phyloP scores from a whole-genome alignment of 2,888 invertebrate genomes.

The Ophion slaviceki region DNA sequence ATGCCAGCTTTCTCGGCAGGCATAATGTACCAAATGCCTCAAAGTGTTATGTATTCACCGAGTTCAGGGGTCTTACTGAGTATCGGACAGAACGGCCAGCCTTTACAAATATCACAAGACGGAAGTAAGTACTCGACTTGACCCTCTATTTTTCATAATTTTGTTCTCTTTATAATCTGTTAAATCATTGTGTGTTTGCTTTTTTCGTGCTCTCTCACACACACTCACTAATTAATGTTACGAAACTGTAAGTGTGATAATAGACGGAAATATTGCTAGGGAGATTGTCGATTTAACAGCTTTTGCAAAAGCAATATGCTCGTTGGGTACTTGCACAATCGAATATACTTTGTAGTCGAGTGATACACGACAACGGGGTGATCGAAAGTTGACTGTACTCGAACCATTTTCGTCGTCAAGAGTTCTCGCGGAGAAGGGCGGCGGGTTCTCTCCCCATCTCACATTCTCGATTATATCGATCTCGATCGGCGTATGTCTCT shows the following conservation, averaged over 20 bases:
- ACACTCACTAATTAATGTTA: slow-evolving; percentile 10
- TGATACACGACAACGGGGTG: slow-evolving; percentile 45
- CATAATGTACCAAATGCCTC: slow-evolving; percentile 82
- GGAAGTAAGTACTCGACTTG: slow-evolving; percentile 73
- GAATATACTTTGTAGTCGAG: slow-evolving; percentile 61
- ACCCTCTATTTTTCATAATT: not conserved
- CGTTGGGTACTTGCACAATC: slow-evolving; percentile 58
- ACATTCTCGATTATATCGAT: slow-evolving; percentile 62
- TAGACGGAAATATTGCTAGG: not conserved
- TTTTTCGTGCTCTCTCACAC: not conserved
- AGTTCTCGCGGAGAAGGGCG: slow-evolving; percentile 19
- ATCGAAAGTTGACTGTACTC: slow-evolving; percentile 65
- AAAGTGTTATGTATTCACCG: slow-evolving; percentile 81
- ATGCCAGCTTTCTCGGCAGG: slow-evolving; percentile 76
- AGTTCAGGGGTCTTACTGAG: slow-evolving; percentile 80
- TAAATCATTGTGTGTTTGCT: too few species aligned
- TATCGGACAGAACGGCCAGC: slow-evolving; percentile 81
- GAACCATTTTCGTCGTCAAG: slow-evolving; percentile 61
- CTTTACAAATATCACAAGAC: slow-evolving; percentile 81
- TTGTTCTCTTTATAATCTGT: not conserved
- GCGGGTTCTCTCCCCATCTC: slow-evolving; percentile 15
- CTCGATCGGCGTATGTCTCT: slow-evolving; percentile 53
- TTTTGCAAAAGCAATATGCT: slow-evolving; percentile 32
- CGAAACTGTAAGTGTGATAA: not conserved
- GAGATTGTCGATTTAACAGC: slow-evolving; percentile 7